Percentiles rank a stretch among this genome's conserved stretches.
phyloP scores from a whole-genome alignment of 2,797 vertebrate genomes.

The Vipera ursinii region DNA sequence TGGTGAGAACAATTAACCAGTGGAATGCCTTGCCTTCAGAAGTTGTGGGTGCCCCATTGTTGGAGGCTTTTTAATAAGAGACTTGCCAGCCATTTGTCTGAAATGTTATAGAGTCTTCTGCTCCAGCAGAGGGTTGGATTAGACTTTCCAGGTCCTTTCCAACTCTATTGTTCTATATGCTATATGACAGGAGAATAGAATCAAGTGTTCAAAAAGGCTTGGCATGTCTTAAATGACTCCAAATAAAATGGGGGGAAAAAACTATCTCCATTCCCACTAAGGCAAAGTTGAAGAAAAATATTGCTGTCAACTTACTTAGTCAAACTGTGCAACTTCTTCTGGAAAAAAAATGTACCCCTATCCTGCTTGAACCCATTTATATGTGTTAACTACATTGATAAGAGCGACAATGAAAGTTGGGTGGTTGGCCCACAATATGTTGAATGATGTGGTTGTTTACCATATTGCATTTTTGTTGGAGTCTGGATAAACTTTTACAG shows the following conservation, averaged over 20 bases:
- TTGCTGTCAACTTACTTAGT: background rate
- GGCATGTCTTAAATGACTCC: background rate
- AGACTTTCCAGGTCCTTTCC: background rate
- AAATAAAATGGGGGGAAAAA: background rate
- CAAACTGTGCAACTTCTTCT: background rate
- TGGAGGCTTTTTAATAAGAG: background rate
- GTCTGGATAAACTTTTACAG: background rate
- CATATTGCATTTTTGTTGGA: background rate
- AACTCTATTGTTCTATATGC: background rate
- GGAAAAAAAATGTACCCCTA: no score
- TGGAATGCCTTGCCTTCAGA: background rate
- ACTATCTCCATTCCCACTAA: background rate
- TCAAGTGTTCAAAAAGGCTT: background rate
- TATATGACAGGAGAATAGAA: background rate
- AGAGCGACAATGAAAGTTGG: background rate
- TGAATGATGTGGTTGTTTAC: background rate
- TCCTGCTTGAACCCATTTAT: background rate
- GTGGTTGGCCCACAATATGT: background rate
- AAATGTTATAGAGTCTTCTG: background rate
- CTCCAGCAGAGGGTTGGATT: background rate
- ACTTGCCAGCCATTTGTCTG: background rate
- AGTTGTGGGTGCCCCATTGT: background rate
- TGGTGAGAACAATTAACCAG: background rate
- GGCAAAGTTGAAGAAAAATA: background rate
- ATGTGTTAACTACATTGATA: background rate